phyloP scores from a whole-genome alignment of 1,140 invertebrate species.

The Maniola jurtina region DNA sequence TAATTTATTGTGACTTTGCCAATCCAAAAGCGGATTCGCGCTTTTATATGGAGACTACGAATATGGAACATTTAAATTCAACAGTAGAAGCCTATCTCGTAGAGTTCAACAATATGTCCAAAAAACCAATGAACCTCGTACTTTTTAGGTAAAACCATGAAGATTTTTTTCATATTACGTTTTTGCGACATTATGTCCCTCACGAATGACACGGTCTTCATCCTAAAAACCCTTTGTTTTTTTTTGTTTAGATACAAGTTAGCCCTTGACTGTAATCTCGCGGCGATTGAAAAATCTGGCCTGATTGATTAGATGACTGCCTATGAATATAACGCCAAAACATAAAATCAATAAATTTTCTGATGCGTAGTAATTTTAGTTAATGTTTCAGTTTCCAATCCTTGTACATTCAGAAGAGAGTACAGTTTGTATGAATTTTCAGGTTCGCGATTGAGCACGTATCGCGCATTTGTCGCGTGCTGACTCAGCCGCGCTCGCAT shows the following conservation, averaged over 20 bases:
- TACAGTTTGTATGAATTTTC: conserved; percentile 2
- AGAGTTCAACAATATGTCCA: conserved; percentile 97
- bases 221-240: no score
- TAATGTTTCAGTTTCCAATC: no score
- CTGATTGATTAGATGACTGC: no score
- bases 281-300: no score
- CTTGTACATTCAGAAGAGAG: no score
- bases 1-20: conserved; percentile 97
- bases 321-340: no score
- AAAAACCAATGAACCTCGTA: conserved; percentile 98
- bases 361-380: no score
- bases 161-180: neutral
- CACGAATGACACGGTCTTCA: no score
- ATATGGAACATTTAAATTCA: conserved; percentile 88
- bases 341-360: no score
- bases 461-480: conserved; percentile 92
- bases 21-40: conserved; percentile 95
- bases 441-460: conserved; percentile 97
- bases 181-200: no score
- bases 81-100: conserved; percentile 95
- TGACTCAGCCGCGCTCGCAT: conserved; percentile 94
- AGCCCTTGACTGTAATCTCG: no score
- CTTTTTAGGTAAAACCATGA: conserved; percentile 85
- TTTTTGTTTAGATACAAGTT: no score
- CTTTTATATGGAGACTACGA: conserved; percentile 92